Evolutionary conservation across 2,113 vertebrate genomes (phyloP), one percentile per base, ranked within the genome.

Genomic region (Turnix velox): DNA sequence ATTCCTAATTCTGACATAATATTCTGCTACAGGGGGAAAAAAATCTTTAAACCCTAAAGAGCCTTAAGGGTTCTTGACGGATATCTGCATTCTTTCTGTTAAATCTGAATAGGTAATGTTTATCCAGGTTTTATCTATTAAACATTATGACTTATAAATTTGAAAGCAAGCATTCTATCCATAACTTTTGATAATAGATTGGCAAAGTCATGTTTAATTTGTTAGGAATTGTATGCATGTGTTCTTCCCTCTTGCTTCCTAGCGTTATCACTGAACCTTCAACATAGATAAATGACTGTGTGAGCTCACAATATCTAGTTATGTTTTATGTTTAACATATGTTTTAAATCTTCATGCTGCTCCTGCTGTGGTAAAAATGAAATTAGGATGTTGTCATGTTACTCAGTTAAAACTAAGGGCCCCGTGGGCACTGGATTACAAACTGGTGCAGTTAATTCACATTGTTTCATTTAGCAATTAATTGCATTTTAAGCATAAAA

Each of bases 401-500:
- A 40, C 40, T 85, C 39, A 33, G 23, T 80, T 74, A 81, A 87
- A 94, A 28, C 24, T 57, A 40, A 12, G 31, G 27, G 23, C 74
- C 84, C 43, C 49, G 37, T 37, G 61, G 75, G 52, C 43, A 58
- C 40, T 42, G 52, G 42, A 65, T 76, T 84, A 80, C 45, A 63
- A 16, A 84, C 42, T 61, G 23, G 4, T 67, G 43, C 51, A 71
- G 48, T 85, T 91, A 63, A 55, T 87, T 92, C 66, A 58, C 9
- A 4, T 89, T 78, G 31, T 72, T 86, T 63, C 35, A 9, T 84
- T 23, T 33, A 80, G 48, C 55, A 93, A 37, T 80, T 67, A 88
- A 77, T 88, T 87, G 75, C 48, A 74, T 63, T 91, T 91, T 85
- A 48, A 91, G 31, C 62, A 45, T 77, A 81, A 92, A 94, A 65